A percentile compares a stretch with the other conserved stretches of the same genome.
phyloP scores from a whole-genome alignment of 2,888 invertebrate genomes.

The Drosophila yooni region DNA sequence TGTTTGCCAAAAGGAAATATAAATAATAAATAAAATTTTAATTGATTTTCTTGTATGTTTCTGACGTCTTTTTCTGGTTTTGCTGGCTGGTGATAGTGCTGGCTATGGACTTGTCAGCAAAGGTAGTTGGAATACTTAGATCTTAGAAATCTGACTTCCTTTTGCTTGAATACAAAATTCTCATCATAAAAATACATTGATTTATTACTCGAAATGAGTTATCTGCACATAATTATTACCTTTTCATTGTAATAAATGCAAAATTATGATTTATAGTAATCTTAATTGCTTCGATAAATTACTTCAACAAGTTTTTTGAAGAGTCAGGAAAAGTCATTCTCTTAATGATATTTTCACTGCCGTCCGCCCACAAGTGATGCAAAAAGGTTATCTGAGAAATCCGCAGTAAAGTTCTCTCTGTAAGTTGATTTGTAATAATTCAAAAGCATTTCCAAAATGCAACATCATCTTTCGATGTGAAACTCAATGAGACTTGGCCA shows the following conservation, averaged over 20 bases:
- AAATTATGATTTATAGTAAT: neutral
- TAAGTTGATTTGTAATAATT: neutral
- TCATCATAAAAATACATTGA: neutral
- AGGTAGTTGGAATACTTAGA: fast-evolving
- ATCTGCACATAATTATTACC: neutral
- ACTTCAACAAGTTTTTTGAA: neutral
- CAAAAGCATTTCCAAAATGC: neutral
- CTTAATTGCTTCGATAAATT: neutral
- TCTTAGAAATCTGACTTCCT: neutral
- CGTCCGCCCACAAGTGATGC: neutral
- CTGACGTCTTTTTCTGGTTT: neutral
- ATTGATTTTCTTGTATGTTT: neutral
- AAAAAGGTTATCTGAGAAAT: neutral
- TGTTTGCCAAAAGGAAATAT: neutral
- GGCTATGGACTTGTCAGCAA: neutral
- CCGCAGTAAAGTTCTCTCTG: neutral
- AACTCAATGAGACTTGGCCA: neutral
- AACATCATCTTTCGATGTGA: constrained; percentile 7
- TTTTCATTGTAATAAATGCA: neutral
- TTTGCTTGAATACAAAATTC: neutral
- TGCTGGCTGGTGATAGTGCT: neutral
- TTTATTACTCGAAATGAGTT: neutral
- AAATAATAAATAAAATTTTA: neutral
- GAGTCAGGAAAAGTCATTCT: neutral
- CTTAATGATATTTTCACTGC: neutral